phyloP scores from a whole-genome alignment of 2,797 vertebrate species.

The Spheniscus humboldti region DNA sequence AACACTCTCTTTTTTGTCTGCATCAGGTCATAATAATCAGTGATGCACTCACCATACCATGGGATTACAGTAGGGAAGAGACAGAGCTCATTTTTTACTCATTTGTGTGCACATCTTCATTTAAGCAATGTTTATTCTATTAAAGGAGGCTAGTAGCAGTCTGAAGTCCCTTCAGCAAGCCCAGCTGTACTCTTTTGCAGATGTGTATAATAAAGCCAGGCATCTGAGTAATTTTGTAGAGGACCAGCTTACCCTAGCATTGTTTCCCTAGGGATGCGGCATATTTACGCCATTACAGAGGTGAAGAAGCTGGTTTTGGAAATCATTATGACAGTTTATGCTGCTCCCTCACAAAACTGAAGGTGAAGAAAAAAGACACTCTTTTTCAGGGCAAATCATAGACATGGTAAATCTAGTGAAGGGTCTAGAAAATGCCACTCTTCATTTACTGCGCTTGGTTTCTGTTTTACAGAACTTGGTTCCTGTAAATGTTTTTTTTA shows the following conservation, averaged over 20 bases:
- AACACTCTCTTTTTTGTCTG: neutral
- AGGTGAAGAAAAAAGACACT: neutral
- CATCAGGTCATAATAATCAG: neutral
- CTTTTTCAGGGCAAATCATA: neutral
- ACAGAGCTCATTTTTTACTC: neutral
- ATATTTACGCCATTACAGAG: neutral
- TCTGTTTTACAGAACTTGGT: neutral
- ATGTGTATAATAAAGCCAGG: neutral
- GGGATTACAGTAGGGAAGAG: neutral
- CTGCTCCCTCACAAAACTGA: neutral
- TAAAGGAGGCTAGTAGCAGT: neutral
- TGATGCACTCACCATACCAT: rapidly evolving
- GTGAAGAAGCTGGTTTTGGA: neutral
- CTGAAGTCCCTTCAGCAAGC: neutral
- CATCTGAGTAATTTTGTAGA: neutral
- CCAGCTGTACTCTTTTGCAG: neutral
- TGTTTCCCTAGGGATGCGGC: neutral
- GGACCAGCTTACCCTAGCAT: neutral
- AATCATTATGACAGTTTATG: neutral
- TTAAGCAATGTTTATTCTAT: neutral
- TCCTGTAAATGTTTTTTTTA: neutral
- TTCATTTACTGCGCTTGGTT: neutral
- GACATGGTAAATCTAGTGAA: neutral
- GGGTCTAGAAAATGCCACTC: neutral
- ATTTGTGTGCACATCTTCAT: neutral